Conservation (phyloP, 1,140 invertebrate species). For the Pantala flavescens region DNA sequence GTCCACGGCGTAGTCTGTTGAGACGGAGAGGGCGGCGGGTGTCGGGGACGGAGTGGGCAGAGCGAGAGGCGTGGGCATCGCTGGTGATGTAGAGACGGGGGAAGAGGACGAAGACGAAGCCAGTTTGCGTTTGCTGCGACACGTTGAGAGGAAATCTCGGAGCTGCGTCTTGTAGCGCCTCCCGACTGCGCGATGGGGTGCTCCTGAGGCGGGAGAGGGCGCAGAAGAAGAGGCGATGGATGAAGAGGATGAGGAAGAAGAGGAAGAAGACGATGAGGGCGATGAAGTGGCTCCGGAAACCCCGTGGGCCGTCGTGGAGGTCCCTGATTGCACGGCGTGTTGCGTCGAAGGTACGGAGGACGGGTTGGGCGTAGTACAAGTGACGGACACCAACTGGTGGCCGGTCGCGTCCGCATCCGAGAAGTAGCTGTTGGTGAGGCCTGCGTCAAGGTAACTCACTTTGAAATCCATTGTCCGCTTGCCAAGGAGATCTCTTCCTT, state of each 20-base stretch:
- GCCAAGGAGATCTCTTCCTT: conserved; percentile 87
- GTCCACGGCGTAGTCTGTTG: conserved; percentile 44
- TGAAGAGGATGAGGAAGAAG: background rate
- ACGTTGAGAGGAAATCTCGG: conserved; percentile 83
- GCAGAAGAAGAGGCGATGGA: background rate
- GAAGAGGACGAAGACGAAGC: conserved; percentile 34
- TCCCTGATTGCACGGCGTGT: conserved; percentile 31
- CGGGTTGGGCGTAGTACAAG: conserved; percentile 38
- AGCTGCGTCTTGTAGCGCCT: conserved; percentile 86
- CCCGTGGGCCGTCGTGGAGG: background rate
- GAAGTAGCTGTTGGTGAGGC: conserved; percentile 80
- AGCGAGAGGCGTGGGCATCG: conserved; percentile 34
- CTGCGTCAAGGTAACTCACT: conserved; percentile 90
- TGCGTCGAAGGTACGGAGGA: conserved; percentile 46
- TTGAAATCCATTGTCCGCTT: conserved; percentile 99
- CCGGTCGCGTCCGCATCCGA: conserved; percentile 61
- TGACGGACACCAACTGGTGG: conserved; percentile 27
- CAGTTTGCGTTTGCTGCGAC: conserved; percentile 78
- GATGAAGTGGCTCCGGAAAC: conserved; percentile 18
- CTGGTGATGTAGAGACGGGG: conserved; percentile 30
- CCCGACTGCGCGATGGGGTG: conserved; percentile 45
- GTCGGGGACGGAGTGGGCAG: conserved; percentile 16
- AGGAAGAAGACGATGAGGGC: background rate
- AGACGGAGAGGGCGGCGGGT: conserved; percentile 27
- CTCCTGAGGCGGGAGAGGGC: background rate